phyloP scores from a whole-genome alignment of 92 coral and sea anemone genomes.

The Paramuricea clavata region DNA sequence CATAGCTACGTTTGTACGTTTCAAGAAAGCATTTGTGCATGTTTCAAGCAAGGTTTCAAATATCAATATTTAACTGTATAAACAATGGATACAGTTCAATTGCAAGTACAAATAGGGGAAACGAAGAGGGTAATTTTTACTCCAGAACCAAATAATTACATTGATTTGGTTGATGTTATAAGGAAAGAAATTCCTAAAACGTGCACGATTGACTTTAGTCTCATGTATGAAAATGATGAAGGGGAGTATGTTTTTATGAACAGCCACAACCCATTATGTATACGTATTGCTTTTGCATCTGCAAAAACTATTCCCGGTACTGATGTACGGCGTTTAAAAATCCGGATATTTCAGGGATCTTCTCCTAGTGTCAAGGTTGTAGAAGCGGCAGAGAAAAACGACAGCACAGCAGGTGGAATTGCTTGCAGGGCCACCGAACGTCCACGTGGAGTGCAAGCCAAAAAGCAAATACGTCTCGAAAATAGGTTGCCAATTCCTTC shows the following conservation, averaged over 20 bases:
- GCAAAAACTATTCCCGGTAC: conserved; percentile 39
- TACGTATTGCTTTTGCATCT: conserved; percentile 12
- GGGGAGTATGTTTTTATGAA: conserved; percentile 32
- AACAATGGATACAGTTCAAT: too few species aligned
- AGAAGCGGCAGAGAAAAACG: conserved; percentile 6
- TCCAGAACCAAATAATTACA: conserved; percentile 4
- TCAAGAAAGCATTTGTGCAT: too few species aligned
- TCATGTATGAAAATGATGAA: conserved; percentile 34
- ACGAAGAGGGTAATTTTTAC: conserved; percentile 18
- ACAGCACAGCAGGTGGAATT: conserved; percentile 13
- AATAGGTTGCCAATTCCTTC: not conserved
- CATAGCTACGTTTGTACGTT: too few species aligned
- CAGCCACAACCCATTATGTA: conserved; percentile 18
- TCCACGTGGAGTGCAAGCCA: too few species aligned
- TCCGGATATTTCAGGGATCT: conserved; percentile 12
- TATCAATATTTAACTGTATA: too few species aligned
- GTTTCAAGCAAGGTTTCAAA: too few species aligned
- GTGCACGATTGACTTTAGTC: conserved; percentile 22
- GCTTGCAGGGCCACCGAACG: too few species aligned
- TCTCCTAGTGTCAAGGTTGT: conserved; percentile 6
- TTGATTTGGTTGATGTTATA: conserved; percentile 6
- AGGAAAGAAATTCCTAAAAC: conserved; percentile 37
- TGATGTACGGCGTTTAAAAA: conserved; percentile 7
- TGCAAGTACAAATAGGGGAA: conserved; percentile 40
- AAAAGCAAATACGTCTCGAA: too few species aligned